phyloP scores from a whole-genome alignment of 2,113 vertebrate species.

The Zosterops pallidus region DNA sequence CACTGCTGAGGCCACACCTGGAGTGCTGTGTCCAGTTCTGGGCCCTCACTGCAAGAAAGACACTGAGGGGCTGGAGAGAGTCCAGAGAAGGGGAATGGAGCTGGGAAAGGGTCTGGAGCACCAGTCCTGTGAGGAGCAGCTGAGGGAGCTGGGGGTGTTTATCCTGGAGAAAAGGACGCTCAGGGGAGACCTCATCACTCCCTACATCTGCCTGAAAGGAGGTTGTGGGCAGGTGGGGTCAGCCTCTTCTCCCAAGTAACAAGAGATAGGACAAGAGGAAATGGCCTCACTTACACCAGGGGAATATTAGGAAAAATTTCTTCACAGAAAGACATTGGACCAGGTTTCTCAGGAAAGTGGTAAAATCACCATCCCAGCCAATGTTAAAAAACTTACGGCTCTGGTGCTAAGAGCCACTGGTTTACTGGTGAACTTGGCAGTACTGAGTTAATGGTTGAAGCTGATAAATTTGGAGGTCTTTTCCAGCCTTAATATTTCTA shows the following conservation, averaged over 20 bases:
- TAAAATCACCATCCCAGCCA: neutral
- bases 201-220: rapidly evolving
- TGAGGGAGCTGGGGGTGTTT: neutral
- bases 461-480: rapidly evolving
- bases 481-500: neutral
- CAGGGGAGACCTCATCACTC: rapidly evolving
- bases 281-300: neutral
- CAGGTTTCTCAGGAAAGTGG: neutral
- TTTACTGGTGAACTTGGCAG: neutral
- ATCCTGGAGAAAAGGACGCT: neutral
- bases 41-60: no score
- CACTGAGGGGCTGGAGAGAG: no score
- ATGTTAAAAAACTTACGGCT: neutral
- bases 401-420: neutral
- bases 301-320: neutral
- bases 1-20: neutral
- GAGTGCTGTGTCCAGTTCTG: no score
- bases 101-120: neutral
- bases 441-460: neutral
- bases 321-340: no score
- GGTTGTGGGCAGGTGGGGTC: rapidly evolving
- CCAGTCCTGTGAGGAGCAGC: neutral
- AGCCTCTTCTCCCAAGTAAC: rapidly evolving
- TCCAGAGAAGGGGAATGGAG: no score
- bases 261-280: neutral